Conservation (phyloP, 2,888 invertebrate genomes). For the Ormia ochracea region DNA sequence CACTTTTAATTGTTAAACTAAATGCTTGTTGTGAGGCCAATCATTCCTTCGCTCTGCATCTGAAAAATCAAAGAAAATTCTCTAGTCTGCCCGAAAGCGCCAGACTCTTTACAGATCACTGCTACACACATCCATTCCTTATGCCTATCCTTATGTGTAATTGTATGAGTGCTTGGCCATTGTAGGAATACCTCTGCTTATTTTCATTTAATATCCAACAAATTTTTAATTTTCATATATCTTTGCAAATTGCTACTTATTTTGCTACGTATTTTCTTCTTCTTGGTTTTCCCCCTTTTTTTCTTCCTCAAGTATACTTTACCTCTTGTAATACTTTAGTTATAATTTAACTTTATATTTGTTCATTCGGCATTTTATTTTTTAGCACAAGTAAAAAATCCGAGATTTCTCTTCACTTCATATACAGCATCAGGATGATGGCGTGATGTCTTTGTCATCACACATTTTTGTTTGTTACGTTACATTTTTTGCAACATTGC, state of each 20-base stretch:
- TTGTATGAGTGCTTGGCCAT: background rate
- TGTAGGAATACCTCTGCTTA: background rate
- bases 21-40: no score
- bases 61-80: no score
- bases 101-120: no score
- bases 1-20: no score
- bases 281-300: background rate
- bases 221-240: constrained; percentile 14
- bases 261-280: no score
- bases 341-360: constrained; percentile 51
- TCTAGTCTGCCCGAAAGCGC: no score
- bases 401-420: constrained; percentile 8
- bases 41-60: no score
- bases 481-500: constrained; percentile 34
- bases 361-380: constrained; percentile 33
- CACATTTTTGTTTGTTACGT: constrained; percentile 19
- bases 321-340: constrained; percentile 58
- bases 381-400: background rate
- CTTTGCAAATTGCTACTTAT: background rate
- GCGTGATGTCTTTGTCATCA: constrained; percentile 26
- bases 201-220: background rate
- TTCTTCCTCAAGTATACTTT: constrained; percentile 25
- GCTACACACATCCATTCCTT: background rate
- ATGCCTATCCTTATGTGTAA: background rate
- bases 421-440: constrained; percentile 1